These are phyloP conservation scores for Penaeus monodon DNA, from an alignment of 2,888 invertebrate species.

Conservation along the genomic window DNA sequence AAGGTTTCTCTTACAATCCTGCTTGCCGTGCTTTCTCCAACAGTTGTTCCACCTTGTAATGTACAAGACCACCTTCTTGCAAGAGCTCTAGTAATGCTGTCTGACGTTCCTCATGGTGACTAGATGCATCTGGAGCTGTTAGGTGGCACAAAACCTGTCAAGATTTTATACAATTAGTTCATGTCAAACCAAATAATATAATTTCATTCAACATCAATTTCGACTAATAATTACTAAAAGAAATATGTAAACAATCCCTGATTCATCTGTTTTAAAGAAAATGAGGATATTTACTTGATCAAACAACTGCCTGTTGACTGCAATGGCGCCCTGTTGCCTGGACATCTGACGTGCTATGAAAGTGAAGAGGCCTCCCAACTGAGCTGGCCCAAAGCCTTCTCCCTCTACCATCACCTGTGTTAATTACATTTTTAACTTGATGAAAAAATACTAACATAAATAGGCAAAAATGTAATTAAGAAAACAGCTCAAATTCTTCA, in stretches of 20 bases:
- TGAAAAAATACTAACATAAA: no score
- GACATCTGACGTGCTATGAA: constrained; percentile 79
- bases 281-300: constrained; percentile 70
- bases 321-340: constrained; percentile 70
- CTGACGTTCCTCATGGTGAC: constrained; percentile 77
- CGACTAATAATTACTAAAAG: no score
- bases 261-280: not conserved
- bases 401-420: constrained; percentile 59
- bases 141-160: constrained; percentile 72
- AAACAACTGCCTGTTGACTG: constrained; percentile 74
- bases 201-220: no score
- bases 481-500: no score
- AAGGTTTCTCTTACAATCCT: constrained; percentile 73
- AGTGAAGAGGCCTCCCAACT: constrained; percentile 77
- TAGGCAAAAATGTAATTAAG: no score
- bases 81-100: constrained; percentile 81
- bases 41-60: constrained; percentile 75
- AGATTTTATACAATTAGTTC: constrained; percentile 60
- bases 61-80: constrained; percentile 75
- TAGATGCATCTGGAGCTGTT: constrained; percentile 70
- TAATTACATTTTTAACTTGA: no score
- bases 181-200: not conserved
- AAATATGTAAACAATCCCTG: no score
- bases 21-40: constrained; percentile 77
- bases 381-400: constrained; percentile 70